These are phyloP conservation scores for Falco rusticolus DNA, from an alignment of 2,797 vertebrate genomes.

Conservation along the genomic window DNA sequence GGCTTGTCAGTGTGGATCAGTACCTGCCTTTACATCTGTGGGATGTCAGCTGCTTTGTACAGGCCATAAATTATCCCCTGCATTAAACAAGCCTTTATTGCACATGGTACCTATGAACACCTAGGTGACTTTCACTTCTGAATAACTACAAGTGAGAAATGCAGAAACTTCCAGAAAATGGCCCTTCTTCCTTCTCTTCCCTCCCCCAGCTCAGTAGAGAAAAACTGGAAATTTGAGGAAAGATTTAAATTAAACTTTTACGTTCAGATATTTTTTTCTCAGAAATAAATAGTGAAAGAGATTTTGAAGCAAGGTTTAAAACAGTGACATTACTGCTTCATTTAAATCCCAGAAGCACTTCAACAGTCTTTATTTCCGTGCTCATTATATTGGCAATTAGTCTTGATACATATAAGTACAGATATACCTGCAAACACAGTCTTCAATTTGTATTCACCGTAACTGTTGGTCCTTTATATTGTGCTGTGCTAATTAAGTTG, in stretches of 20 bases:
- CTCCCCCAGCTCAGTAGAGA: background rate
- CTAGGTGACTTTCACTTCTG: background rate
- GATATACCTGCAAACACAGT: background rate
- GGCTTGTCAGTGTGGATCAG: background rate
- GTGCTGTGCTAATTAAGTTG: slow-evolving; percentile 12
- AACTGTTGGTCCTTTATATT: background rate
- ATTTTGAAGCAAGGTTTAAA: background rate
- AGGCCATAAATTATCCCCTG: background rate
- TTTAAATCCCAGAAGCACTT: background rate
- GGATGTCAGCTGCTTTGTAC: background rate
- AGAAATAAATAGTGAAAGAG: background rate
- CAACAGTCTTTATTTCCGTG: background rate
- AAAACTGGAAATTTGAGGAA: background rate
- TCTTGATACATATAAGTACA: background rate
- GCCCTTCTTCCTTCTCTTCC: background rate
- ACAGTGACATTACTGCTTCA: background rate
- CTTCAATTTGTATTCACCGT: background rate
- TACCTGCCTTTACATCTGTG: background rate
- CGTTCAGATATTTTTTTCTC: background rate
- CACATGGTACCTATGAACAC: background rate
- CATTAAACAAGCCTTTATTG: background rate
- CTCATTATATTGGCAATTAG: background rate
- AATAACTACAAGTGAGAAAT: background rate
- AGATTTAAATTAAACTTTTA: background rate
- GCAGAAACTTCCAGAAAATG: background rate